phyloP scores from a whole-genome alignment of 2,888 invertebrate species.

The Adelphocoris suturalis region DNA sequence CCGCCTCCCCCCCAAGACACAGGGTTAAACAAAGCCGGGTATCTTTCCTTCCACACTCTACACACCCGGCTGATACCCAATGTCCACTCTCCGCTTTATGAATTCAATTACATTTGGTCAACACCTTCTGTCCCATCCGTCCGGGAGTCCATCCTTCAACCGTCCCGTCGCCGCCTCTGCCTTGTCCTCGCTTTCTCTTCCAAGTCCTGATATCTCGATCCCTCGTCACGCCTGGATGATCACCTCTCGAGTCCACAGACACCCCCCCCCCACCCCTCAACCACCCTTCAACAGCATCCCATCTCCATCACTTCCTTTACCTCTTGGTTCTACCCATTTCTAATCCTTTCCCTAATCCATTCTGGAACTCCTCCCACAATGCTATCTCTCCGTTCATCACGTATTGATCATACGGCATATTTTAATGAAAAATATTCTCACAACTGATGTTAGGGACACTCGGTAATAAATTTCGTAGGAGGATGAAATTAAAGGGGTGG shows the following conservation, averaged over 20 bases:
- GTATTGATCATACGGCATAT: not conserved
- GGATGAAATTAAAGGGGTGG: too few species aligned
- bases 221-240: conserved; percentile 35
- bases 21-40: conserved; percentile 70
- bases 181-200: conserved; percentile 40
- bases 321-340: not conserved
- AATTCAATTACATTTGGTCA: conserved; percentile 71
- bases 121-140: conserved; percentile 60
- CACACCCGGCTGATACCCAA: conserved; percentile 61
- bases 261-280: not conserved
- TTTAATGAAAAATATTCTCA: too few species aligned
- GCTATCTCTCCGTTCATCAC: not conserved
- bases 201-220: conserved; percentile 38
- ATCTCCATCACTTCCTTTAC: not conserved
- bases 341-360: conserved; percentile 13
- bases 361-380: not conserved
- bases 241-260: conserved; percentile 18
- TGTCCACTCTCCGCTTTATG: conserved; percentile 66
- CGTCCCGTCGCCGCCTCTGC: conserved; percentile 13
- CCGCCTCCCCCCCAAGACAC: conserved; percentile 65
- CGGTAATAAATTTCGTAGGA: too few species aligned
- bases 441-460: too few species aligned
- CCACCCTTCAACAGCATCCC: not conserved
- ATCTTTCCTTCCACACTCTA: conserved; percentile 71
- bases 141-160: conserved; percentile 20